Evolutionary conservation across 2,113 vertebrate genomes (phyloP), one percentile per base, ranked within the genome.

Genomic region (Phoenicopterus ruber): DNA sequence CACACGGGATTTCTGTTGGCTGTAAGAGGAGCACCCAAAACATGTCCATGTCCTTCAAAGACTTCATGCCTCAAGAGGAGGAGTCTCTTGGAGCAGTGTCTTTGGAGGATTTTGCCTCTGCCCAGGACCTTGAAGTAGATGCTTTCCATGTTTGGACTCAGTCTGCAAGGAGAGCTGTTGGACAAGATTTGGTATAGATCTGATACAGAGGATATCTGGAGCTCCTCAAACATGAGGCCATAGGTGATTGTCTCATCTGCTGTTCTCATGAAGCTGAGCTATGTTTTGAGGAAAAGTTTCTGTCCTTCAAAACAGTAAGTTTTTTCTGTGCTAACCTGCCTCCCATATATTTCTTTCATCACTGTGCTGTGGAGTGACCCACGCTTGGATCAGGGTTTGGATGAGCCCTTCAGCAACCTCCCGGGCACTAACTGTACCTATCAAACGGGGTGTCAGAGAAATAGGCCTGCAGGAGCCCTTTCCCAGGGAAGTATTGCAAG

Each of bases 301-400:
- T 72, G 13, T 40, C 40, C 34, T 49, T 58, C 49, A 31, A 44
- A 83, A 28, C 13, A 34, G 21, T 3, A 13, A 12, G 6, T 0
- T 59, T 34, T 44, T 69, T 4, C 47, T 65, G 21, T 63, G 24
- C 63, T 83, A 65, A 50, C 15, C 42, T n/a, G 4, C 24, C 59
- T 81, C 32, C 38, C 32, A 4, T 29, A 7, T 36, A 59, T 59
- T 18, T 46, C 7, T 82, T n/a, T 16, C 19, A 4, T 12, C 73
- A 44, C 55, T 61, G 10, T 31, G 36, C 77, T 71, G 24, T 21
- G 40, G 38, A 44, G 49, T 11, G 21, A 49, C 70, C 79, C 50
- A 2, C 0, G 0, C 29, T 42, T 2, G 0, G 70, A 26, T 19
- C 31, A 20, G 81, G 49, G 63, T 49, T 69, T 10, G n/a, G 81